A percentile compares a stretch with the other conserved stretches of the same genome.
These are phyloP conservation scores for Trichopoda pennipes DNA, from an alignment of 2,888 invertebrate genomes.

Conservation along the genomic window DNA sequence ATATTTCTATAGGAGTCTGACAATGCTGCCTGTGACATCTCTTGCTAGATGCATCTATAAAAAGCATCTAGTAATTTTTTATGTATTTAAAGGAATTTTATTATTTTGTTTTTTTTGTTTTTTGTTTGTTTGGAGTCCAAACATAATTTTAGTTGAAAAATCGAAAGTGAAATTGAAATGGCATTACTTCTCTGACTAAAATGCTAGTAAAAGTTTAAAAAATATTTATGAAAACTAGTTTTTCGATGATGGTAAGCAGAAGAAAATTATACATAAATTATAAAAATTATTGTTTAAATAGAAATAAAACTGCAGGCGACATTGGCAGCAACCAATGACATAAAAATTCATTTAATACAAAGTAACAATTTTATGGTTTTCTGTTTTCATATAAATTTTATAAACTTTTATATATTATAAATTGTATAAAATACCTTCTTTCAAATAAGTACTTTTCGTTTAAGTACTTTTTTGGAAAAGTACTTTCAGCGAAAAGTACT, in stretches of 20 bases:
- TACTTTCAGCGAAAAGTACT: no score
- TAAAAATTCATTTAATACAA: not conserved
- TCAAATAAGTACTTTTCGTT: not conserved
- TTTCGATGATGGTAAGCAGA: constrained; percentile 14
- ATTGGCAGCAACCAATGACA: constrained; percentile 4
- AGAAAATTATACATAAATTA: constrained; percentile 43
- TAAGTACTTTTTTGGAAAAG: no score
- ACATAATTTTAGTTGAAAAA: constrained; percentile 55
- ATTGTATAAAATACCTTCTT: not conserved
- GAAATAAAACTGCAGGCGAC: constrained; percentile 30
- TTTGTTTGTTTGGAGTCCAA: not conserved
- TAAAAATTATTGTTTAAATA: constrained; percentile 16
- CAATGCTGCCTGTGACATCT: constrained; percentile 39
- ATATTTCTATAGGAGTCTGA: constrained; percentile 29
- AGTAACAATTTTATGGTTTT: not conserved
- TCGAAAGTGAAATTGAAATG: constrained; percentile 62
- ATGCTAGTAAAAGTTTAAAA: constrained; percentile 9
- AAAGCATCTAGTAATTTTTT: constrained; percentile 39
- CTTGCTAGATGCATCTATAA: constrained; percentile 6
- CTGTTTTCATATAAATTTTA: not conserved
- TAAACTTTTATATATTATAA: not conserved
- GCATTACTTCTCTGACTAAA: constrained; percentile 22
- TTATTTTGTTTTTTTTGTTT: not conserved
- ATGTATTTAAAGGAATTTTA: constrained; percentile 49
- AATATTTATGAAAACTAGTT: constrained; percentile 41